Conservation (phyloP, 2,888 invertebrate genomes). For the Psylliodes chrysocephalus region DNA sequence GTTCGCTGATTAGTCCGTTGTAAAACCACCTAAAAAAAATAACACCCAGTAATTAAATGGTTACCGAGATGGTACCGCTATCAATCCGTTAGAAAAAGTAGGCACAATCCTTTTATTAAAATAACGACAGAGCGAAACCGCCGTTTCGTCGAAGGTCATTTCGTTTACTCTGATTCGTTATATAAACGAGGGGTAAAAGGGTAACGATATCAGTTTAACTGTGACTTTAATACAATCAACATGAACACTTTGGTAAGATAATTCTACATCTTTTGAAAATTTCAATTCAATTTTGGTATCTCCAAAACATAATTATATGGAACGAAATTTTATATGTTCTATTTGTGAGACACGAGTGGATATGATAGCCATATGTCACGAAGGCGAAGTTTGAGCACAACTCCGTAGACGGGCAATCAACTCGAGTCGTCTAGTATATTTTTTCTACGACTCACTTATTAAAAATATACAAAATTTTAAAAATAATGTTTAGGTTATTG, state of each 20-base stretch:
- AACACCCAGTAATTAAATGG: background rate
- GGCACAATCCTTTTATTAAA: background rate
- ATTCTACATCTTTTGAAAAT: background rate
- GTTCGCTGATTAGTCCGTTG: background rate
- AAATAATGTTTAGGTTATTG: no score
- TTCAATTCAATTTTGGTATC: background rate
- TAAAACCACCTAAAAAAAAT: background rate
- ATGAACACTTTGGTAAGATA: slow-evolving; percentile 41
- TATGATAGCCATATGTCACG: no score
- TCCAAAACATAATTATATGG: no score
- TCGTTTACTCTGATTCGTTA: slow-evolving; percentile 14
- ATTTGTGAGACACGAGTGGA: no score
- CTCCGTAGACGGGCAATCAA: no score
- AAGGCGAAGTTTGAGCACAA: no score
- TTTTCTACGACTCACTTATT: no score
- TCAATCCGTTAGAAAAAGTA: background rate
- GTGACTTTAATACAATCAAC: slow-evolving; percentile 32
- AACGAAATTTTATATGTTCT: no score
- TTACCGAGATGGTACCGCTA: no score
- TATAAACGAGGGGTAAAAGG: slow-evolving; percentile 34
- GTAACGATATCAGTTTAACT: slow-evolving; percentile 34
- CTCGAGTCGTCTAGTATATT: no score
- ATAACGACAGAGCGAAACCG: background rate
- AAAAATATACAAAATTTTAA: no score
- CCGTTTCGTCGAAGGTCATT: slow-evolving; percentile 18